Conservation (phyloP, 2,888 invertebrate genomes). For the Rhogogaster chlorosoma region DNA sequence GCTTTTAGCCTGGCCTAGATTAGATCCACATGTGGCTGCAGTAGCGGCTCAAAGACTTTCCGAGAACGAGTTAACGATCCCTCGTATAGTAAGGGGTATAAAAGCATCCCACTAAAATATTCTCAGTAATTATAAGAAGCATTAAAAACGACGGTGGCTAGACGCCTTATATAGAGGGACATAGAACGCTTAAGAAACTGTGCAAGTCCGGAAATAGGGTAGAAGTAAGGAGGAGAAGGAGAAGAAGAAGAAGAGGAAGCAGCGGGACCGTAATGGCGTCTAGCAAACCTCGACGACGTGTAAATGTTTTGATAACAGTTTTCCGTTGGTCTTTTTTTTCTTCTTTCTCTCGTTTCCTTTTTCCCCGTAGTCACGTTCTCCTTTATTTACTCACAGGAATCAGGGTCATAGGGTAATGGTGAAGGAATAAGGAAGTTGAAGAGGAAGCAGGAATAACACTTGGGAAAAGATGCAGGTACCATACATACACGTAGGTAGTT, state of each 20-base stretch:
- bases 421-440: background rate
- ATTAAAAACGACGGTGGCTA: conserved; percentile 24
- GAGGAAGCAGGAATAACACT: background rate
- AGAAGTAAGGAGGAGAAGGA: background rate
- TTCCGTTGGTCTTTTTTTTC: background rate
- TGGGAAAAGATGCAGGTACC: background rate
- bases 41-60: background rate
- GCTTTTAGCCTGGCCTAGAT: background rate
- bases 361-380: background rate
- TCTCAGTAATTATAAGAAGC: conserved; percentile 34
- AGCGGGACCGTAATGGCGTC: conserved; percentile 14
- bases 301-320: conserved; percentile 28
- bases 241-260: background rate
- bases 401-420: background rate
- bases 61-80: conserved; percentile 33
- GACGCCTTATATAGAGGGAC: background rate
- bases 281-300: conserved; percentile 21
- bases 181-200: conserved; percentile 9
- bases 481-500: background rate
- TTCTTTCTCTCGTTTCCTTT: background rate
- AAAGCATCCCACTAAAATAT: background rate
- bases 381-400: background rate
- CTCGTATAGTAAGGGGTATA: background rate
- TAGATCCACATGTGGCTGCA: background rate
- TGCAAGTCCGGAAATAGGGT: background rate